Conservation (phyloP, 2,113 vertebrate genomes). For the Talpa occidentalis region DNA sequence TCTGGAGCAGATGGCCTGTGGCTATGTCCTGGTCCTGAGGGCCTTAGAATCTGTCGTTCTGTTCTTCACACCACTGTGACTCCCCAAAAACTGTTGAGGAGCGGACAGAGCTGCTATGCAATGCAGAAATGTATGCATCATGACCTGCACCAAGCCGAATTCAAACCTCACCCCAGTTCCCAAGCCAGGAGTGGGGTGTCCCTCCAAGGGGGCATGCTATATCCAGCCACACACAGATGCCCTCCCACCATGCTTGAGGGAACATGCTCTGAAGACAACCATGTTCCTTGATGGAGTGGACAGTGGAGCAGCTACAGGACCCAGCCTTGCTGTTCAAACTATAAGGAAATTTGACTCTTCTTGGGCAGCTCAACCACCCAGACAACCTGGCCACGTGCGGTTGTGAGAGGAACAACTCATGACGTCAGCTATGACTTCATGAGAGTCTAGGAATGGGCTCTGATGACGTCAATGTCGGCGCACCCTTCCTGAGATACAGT, state of each 20-base stretch:
- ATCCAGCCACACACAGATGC: background rate
- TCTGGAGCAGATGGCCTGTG: background rate
- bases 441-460: background rate
- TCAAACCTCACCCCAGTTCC: background rate
- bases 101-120: background rate
- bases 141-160: background rate
- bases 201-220: background rate
- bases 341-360: background rate
- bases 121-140: accelerated
- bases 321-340: background rate
- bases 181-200: background rate
- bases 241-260: background rate
- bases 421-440: background rate
- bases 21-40: background rate
- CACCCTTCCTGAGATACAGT: background rate
- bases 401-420: background rate
- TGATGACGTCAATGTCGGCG: background rate
- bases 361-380: background rate
- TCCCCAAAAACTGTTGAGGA: background rate
- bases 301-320: accelerated
- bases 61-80: background rate
- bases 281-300: accelerated
- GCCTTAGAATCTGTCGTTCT: background rate
- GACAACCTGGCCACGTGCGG: too few species aligned
- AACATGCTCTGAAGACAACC: background rate